These are phyloP conservation scores for Drosophila conformis DNA, from an alignment of 2,888 invertebrate species.

Conservation along the genomic window DNA sequence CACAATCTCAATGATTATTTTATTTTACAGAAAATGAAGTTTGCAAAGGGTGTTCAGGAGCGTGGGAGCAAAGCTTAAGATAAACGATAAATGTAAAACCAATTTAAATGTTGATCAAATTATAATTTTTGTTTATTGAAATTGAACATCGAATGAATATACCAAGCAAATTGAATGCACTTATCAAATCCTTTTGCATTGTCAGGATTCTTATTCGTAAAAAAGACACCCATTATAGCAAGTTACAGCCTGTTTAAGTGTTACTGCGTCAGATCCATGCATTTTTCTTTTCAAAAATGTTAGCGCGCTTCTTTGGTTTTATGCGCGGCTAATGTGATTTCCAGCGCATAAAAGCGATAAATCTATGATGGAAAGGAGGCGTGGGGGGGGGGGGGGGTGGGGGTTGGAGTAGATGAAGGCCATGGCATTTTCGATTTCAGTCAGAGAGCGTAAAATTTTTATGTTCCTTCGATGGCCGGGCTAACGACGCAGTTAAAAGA, in stretches of 20 bases:
- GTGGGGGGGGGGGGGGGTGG: slow-evolving; percentile 7
- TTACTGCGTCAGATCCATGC: slow-evolving; percentile 44
- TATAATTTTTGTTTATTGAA: neutral
- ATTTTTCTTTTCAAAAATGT: slow-evolving; percentile 58
- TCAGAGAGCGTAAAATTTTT: slow-evolving; percentile 55
- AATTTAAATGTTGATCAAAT: neutral
- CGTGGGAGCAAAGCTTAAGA: neutral
- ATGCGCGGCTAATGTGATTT: slow-evolving; percentile 77
- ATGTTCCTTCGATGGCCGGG: slow-evolving; percentile 49
- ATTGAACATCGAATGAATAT: neutral
- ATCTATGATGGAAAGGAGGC: slow-evolving; percentile 48
- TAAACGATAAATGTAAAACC: neutral
- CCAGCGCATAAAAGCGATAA: slow-evolving; percentile 77
- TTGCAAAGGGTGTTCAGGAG: slow-evolving; percentile 35
- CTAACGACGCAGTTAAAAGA: slow-evolving; percentile 75
- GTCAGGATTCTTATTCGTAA: neutral
- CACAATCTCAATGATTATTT: slow-evolving; percentile 46
- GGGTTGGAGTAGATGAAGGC: neutral
- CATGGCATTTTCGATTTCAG: slow-evolving; percentile 51
- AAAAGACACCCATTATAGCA: slow-evolving; percentile 45
- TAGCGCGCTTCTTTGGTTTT: slow-evolving; percentile 74
- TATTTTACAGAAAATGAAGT: slow-evolving; percentile 23
- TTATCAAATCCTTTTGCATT: neutral
- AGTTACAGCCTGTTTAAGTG: slow-evolving; percentile 41
- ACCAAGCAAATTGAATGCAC: neutral